Evolutionary conservation across 2,797 vertebrate genomes (phyloP), one percentile per base, ranked within the genome.

Genomic region (Premnoplex brunnescens): DNA sequence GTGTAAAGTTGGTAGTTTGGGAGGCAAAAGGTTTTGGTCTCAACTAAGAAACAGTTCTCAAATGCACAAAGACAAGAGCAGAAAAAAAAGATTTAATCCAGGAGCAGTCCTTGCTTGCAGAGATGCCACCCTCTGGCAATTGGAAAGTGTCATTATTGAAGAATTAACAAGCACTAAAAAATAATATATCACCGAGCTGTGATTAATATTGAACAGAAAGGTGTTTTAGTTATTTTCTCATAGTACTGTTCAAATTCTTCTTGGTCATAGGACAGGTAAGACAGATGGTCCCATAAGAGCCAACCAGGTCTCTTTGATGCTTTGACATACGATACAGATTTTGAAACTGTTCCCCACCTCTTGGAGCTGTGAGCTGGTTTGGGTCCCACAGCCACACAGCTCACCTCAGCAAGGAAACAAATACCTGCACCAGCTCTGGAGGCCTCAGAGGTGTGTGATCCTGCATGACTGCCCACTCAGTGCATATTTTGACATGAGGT

Each of bases 121-220:
- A 62, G 27, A 10, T 56, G 41, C 46, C 10, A 10, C 77, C 52
- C 14, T 17, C 55, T 69, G 34, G 43, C 74, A 64, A n/a, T 48
- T 51, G 36, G 23, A 84, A 91, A 51, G 27, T 69, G 21, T 46
- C 21, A 4, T 76, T 60, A 60, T 26, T 88, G 56, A 78, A 48
- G 62, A 92, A 89, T 68, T 82, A 87, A 64, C 51, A 66, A 43
- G 16, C 32, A 13, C n/a, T 77, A 27, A 19, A 41, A 80, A 91
- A 46, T 81, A 75, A 43, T 67, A 22, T 59, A 52, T 63, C 44
- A 55, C 9, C 60, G 49, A 81, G 34, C 23, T 64, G 64, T 95
- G 75, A 87, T 82, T 91, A 66, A 86, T 71, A 48, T 6, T 44
- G 51, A 87, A 34, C 26, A 51, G 56, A 80, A 81, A 62, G 36